Conservation (phyloP, 2,113 vertebrate genomes). For the Archilochus colubris region DNA sequence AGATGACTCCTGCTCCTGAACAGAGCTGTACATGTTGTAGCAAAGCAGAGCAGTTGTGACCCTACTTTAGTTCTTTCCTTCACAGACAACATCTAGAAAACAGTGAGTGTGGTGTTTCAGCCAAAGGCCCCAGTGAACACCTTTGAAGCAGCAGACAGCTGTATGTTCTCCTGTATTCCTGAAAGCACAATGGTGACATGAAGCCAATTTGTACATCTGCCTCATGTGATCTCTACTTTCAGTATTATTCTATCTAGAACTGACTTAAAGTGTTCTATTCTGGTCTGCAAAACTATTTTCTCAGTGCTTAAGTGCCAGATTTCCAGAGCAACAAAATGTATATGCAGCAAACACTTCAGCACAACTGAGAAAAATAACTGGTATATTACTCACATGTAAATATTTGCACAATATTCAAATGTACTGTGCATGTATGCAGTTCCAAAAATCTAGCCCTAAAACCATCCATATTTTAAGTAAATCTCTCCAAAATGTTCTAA, state of each 20-base stretch:
- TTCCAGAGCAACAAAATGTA: neutral
- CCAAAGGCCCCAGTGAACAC: neutral
- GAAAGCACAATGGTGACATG: neutral
- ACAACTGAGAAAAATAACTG: neutral
- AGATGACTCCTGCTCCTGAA: neutral
- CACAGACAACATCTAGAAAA: neutral
- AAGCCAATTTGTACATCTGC: neutral
- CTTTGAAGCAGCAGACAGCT: neutral
- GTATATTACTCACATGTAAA: constrained; percentile 10
- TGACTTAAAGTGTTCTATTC: neutral
- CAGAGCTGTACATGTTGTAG: neutral
- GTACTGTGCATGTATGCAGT: neutral
- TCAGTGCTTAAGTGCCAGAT: neutral
- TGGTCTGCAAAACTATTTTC: neutral
- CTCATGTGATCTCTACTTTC: neutral
- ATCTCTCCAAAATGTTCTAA: constrained; percentile 40
- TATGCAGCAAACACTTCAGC: neutral
- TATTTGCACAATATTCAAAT: constrained; percentile 48
- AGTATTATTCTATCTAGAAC: neutral
- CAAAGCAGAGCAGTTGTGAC: neutral
- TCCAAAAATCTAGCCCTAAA: constrained; percentile 17
- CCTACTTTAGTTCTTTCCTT: neutral
- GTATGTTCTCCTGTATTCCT: neutral
- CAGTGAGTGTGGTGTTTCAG: neutral
- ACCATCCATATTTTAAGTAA: constrained; percentile 13